Base-by-base conservation (phyloP, 1,140 invertebrate genomes). In the Zelostemma sp. region DNA sequence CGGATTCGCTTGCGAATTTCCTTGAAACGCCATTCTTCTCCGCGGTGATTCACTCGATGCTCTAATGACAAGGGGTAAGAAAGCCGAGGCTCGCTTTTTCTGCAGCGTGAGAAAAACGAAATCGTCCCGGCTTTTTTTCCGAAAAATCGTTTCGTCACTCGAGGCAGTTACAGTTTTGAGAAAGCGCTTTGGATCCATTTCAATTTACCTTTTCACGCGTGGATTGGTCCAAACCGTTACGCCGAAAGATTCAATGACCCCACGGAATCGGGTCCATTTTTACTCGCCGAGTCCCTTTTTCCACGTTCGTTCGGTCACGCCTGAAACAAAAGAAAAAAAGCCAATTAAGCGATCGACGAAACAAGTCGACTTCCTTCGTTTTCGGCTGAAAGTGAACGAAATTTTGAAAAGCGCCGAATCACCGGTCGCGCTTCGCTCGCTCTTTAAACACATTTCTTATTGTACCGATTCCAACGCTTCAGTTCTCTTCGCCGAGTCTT, bases 11-110 rank as follows among this genome's bases (percentile, higher is more conserved):
- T 15, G 21, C 31, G 31, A 49, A 18, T 49, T 49, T 49, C 47
- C 28, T 49, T 28, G 47, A 33, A 12, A 49, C 31, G 47, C 47
- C 47, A 33, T 49, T 49, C 28, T 49, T 17, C 25, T 33, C 47
- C 47, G 11, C 41, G 16, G 38, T 14, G 54, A 38, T 31, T 49
- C 21, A 18, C n/a, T 48, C 18, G 14, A 38, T 49, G 50, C 16
- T 18, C 6, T 43, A 43, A 43, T 18, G 14, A 18, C 14, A 12
- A 43, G 41, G 16, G n/a, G 50, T 33, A 18, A 15, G 33, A 62
- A 54, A 47, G 46, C 45, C 33, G 35, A 15, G 11, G n/a, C 33
- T 35, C 33, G 1, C 33, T 43, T 43, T 43, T 43, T 43, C 15
- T 38, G n/a, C 35, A 40, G 2, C 35, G 5, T 12, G 2, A 11